Base-by-base conservation (phyloP, 92 coral and sea anemone genomes). In the Siderastrea radians region DNA sequence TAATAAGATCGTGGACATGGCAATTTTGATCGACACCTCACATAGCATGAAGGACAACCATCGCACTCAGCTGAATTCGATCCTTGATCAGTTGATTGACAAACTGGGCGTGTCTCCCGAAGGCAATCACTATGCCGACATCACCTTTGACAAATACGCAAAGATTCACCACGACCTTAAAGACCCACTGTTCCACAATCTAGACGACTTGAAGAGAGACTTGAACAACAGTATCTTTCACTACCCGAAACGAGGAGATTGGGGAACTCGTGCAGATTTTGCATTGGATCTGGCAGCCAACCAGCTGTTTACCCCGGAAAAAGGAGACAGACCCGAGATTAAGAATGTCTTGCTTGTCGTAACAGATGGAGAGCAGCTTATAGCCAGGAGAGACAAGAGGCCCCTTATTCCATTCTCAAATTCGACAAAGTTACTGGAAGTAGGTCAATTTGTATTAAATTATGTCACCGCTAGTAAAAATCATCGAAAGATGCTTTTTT, bases 321-420 rank as follows among this genome's bases (percentile, higher is more conserved):
- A 16, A 11, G 75, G 75, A 46, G 75, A 71, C 55, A 71, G 75
- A 71, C 55, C 53, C 12, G 51, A 47, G 11, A 55, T 60, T 3
- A 49, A 51, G 60, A 73, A 73, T 73, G 61, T 51, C 19, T 51
- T 73, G 77, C 16, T 73, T 26, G 59, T 73, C 6, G 49, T 73
- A 15, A 73, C 77, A 2, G 77, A 73, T 51, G 77, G 77, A 50
- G 19, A 7, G 50, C 77, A 43, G 7, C 49, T 19, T 8, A 73
- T 49, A 26, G 38, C 38, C 38, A 43, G 3, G 53, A 0, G 9
- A 69, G 52, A 69, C 9, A 69, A 69, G 3, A 69, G 49, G 14
- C 14, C 50, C 4, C 11, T 14, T 46, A 12, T 12, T 69, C 74
- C 74, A 11, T 69, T 69, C 46, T 46, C 5, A 2, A 48, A 13